Base-by-base conservation (phyloP, 2,113 vertebrate genomes). In the Cyprinodon tularosa region DNA sequence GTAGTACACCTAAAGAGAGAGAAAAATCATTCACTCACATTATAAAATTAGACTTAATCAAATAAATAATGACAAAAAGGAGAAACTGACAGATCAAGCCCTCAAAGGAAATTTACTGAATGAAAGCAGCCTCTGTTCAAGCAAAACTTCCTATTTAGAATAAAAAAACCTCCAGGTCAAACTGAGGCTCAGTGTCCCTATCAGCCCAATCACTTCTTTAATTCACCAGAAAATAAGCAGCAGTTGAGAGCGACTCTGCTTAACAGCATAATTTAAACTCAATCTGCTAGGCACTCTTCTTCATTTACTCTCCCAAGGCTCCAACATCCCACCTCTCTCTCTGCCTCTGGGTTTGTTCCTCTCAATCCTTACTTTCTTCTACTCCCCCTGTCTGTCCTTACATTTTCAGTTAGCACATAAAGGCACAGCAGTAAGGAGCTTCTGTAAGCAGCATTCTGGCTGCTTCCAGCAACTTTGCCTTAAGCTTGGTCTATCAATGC, bases 1-100 rank as follows among this genome's bases (percentile, higher is more conserved):
- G 90, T 95, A 96, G 92, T 97, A 97, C 37, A 97, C 96, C 97
- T 98, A 86, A 42, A 82, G 37, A 69, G 59, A 12, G 59, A 74
- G 38, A 4, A 45, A 42, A 62, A 57, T 0, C 44, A 50, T 69
- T 15, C 15, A 13, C 12, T 22, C 44, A 14, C 15, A 15, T 84
- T 67, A 74, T 17, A 53, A 75, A 84, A 80, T 71, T 13, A 69
- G 4, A 78, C 38, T 60, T 48, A 12, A 79, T 74, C 37, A 75
- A 75, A 81, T 48, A 22, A 10, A 69, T 10, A 50, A 4, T 66
- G 42, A 22, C 9, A 40, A 42, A 45, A 36, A 11, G 66, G 36
- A 74, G 4, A 6, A n/a, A 71, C 61, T 38, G 42, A 62, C 66
- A 69, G 76, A 80, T 77, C 80, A 68, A 83, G 85, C 53, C 62